phyloP scores from a whole-genome alignment of 1,140 invertebrate species.

The Sitodiplosis mosellana region DNA sequence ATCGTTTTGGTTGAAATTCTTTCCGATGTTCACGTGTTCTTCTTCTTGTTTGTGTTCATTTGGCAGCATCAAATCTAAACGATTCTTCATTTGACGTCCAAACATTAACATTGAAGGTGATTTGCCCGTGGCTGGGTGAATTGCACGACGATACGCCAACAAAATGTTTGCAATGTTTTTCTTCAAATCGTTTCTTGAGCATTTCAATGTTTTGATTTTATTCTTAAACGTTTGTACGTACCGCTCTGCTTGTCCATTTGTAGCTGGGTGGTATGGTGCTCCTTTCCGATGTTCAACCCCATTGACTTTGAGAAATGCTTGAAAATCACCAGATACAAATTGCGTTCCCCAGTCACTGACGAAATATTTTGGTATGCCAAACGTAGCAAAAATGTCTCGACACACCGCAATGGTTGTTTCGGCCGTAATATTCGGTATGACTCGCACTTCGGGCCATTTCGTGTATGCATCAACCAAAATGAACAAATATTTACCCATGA shows the following conservation, averaged over 20 bases:
- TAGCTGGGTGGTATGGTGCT: slow-evolving; percentile 5
- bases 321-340: slow-evolving; percentile 3
- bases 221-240: slow-evolving; percentile 6
- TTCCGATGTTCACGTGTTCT: background rate
- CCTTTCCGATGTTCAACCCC: slow-evolving; percentile 4
- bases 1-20: slow-evolving; percentile 1
- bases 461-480: slow-evolving; percentile 21
- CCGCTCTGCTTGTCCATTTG: slow-evolving; percentile 6
- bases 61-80: slow-evolving; percentile 5
- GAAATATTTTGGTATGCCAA: slow-evolving; percentile 4
- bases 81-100: slow-evolving; percentile 4
- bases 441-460: slow-evolving; percentile 21
- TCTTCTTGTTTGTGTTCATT: background rate
- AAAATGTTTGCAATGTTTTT: slow-evolving; percentile 2
- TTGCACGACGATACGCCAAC: slow-evolving; percentile 4
- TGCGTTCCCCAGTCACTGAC: slow-evolving; percentile 11
- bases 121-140: slow-evolving; percentile 5
- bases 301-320: slow-evolving; percentile 4
- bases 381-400: slow-evolving; percentile 3
- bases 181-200: background rate
- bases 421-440: slow-evolving; percentile 4
- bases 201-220: slow-evolving; percentile 2
- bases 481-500: slow-evolving; percentile 12
- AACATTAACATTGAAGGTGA: slow-evolving; percentile 7
- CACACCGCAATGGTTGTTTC: slow-evolving; percentile 3